Conservation (phyloP, 2,113 vertebrate genomes). For the Erpornis zantholeuca region DNA sequence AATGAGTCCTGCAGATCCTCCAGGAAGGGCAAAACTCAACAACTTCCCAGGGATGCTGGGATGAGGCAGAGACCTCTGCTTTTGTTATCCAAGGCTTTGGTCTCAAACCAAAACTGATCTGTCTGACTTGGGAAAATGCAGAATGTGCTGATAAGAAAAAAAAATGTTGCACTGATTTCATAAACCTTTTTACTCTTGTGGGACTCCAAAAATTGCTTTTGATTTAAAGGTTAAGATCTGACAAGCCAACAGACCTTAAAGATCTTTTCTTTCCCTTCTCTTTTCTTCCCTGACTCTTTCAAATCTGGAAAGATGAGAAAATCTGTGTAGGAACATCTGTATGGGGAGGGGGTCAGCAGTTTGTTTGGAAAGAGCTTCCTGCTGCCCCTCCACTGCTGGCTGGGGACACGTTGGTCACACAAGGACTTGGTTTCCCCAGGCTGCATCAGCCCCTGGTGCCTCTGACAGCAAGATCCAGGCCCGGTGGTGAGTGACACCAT, state of each 20-base stretch:
- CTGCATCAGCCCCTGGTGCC: background rate
- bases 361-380: background rate
- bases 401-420: rapidly evolving
- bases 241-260: background rate
- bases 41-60: background rate
- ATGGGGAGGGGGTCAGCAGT: background rate
- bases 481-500: rapidly evolving
- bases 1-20: background rate
- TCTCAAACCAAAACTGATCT: background rate
- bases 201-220: background rate
- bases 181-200: background rate
- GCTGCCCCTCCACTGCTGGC: background rate
- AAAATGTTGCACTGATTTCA: background rate
- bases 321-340: background rate
- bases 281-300: background rate
- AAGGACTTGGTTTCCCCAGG: background rate
- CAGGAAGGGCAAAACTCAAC: background rate
- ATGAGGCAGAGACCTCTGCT: background rate
- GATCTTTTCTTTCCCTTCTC: background rate
- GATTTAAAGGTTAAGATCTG: conserved; percentile 40
- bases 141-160: background rate
- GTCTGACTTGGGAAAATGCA: background rate
- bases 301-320: background rate
- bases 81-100: background rate
- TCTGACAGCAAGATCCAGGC: background rate